Conservation (phyloP, 2,113 vertebrate species). For the Thinocorus orbignyianus region DNA sequence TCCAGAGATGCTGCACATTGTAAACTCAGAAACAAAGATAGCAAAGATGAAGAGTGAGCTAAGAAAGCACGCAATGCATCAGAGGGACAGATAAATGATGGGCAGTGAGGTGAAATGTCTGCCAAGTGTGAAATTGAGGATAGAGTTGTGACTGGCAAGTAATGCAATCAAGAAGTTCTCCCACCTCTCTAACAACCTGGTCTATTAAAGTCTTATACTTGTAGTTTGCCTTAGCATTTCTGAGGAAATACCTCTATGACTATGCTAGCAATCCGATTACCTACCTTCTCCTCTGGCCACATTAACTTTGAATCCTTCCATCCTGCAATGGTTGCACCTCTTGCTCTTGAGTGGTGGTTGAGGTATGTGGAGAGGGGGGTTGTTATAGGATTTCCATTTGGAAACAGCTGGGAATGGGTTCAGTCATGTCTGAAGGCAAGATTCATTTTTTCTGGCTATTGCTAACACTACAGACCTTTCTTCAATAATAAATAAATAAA, state of each 20-base stretch:
- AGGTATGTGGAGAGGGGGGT: fast-evolving
- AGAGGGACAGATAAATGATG: background rate
- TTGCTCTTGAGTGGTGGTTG: background rate
- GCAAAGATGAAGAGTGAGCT: background rate
- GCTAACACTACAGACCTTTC: background rate
- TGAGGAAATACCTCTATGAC: background rate
- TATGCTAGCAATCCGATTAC: background rate
- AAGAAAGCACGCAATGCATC: background rate
- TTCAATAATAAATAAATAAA: no score
- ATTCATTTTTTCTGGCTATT: background rate
- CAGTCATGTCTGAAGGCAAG: background rate
- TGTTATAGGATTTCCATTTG: background rate
- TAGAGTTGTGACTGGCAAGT: background rate
- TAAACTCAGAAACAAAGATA: background rate
- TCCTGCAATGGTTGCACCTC: background rate
- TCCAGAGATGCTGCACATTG: background rate
- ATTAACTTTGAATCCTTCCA: background rate
- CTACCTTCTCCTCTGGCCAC: background rate
- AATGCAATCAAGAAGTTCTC: background rate
- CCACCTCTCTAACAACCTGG: background rate
- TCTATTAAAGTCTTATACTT: background rate
- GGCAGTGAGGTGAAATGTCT: background rate
- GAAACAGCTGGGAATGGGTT: background rate
- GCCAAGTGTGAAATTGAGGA: background rate
- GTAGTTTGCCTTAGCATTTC: background rate